Conservation (phyloP, 2,888 invertebrate genomes). For the Belgica antarctica region DNA sequence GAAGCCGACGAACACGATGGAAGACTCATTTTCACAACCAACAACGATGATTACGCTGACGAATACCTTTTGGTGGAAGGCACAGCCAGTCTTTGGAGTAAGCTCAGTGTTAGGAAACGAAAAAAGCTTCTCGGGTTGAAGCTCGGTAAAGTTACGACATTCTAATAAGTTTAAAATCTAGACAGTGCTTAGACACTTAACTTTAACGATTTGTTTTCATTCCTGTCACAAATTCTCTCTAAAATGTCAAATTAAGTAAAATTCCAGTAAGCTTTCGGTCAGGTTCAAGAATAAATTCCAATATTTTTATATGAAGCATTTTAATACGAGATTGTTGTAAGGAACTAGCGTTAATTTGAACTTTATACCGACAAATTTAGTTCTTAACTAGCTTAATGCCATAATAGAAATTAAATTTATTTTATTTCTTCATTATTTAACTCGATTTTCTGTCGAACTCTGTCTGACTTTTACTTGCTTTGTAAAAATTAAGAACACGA, state of each 20-base stretch:
- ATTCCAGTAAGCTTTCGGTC: too few relatives aligned
- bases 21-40: slow-evolving; percentile 22
- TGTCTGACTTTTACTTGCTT: background rate
- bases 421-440: background rate
- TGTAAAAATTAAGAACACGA: slow-evolving; percentile 12
- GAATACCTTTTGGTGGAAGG: slow-evolving; percentile 66
- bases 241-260: background rate
- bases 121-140: slow-evolving; percentile 67
- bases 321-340: too few relatives aligned
- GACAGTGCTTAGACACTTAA: slow-evolving; percentile 5
- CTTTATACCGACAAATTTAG: background rate
- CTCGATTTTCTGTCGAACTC: background rate
- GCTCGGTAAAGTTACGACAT: slow-evolving; percentile 70
- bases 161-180: slow-evolving; percentile 53
- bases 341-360: too few relatives aligned
- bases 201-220: background rate
- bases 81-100: slow-evolving; percentile 65
- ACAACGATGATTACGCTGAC: slow-evolving; percentile 56
- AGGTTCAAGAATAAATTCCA: too few relatives aligned
- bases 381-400: background rate
- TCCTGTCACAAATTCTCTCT: background rate
- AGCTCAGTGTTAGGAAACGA: slow-evolving; percentile 69
- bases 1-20: slow-evolving; percentile 53
- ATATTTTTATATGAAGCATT: too few relatives aligned
- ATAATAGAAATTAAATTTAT: slow-evolving; percentile 1